These are phyloP conservation scores for Dasysyrphus albostriatus DNA, from an alignment of 2,888 invertebrate genomes.

Conservation along the genomic window DNA sequence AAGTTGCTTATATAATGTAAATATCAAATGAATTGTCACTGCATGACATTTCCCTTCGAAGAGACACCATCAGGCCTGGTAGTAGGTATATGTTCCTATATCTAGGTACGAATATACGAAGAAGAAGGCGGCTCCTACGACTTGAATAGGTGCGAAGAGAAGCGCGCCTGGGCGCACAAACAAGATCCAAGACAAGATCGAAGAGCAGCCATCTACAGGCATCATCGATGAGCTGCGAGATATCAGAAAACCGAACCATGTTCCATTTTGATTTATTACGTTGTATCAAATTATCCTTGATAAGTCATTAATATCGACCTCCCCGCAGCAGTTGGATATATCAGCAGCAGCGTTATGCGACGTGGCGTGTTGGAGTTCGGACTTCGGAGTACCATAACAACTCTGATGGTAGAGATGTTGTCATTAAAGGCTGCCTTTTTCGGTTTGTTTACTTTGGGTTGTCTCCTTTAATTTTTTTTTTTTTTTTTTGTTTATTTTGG, in stretches of 20 bases:
- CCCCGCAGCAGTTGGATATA: constrained; percentile 76
- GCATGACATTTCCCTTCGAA: constrained; percentile 71
- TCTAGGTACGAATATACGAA: background rate
- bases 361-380: constrained; percentile 33
- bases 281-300: constrained; percentile 84
- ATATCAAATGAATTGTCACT: constrained; percentile 76
- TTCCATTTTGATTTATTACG: constrained; percentile 82
- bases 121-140: constrained; percentile 42
- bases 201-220: constrained; percentile 62
- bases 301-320: constrained; percentile 83
- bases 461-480: constrained; percentile 18
- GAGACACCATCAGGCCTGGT: background rate
- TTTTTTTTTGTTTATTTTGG: background rate
- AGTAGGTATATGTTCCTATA: background rate
- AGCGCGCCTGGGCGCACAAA: constrained; percentile 72
- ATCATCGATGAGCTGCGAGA: constrained; percentile 74
- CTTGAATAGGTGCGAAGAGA: constrained; percentile 71
- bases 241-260: constrained; percentile 73
- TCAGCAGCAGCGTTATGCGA: constrained; percentile 33
- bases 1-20: constrained; percentile 72
- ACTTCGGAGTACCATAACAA: background rate
- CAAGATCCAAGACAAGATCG: constrained; percentile 74
- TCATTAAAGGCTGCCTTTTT: constrained; percentile 64
- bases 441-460: constrained; percentile 53
- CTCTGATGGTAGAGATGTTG: constrained; percentile 49